phyloP scores from a whole-genome alignment of 2,888 invertebrate genomes.

The Parapristionchus giblindavisi region DNA sequence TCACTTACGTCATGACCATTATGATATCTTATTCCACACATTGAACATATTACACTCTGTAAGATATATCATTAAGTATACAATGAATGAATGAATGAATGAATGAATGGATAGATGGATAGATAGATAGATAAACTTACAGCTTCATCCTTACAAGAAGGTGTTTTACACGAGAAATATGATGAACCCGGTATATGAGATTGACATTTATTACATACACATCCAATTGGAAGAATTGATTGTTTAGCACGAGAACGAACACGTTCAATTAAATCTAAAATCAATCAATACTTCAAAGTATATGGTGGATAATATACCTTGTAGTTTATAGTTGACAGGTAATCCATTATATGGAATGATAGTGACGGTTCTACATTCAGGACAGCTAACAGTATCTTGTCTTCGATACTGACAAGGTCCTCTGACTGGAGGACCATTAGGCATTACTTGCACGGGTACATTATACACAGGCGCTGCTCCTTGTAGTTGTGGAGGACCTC shows the following conservation, averaged over 20 bases:
- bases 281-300: no score
- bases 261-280: slow-evolving; percentile 33
- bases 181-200: neutral
- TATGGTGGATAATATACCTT: no score
- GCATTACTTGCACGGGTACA: no score
- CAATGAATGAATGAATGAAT: neutral
- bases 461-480: no score
- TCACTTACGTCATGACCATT: slow-evolving; percentile 32
- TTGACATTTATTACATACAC: slow-evolving; percentile 25
- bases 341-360: slow-evolving; percentile 31
- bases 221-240: slow-evolving; percentile 25
- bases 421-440: no score
- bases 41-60: slow-evolving; percentile 24
- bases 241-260: slow-evolving; percentile 26
- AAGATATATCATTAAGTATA: neutral
- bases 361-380: slow-evolving; percentile 27
- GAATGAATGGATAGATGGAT: neutral
- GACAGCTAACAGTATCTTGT: slow-evolving; percentile 21
- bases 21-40: slow-evolving; percentile 31
- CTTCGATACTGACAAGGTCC: no score
- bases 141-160: slow-evolving; percentile 1
- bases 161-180: slow-evolving; percentile 27
- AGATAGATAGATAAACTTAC: neutral
- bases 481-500: no score
- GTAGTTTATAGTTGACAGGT: slow-evolving; percentile 36